Base-by-base conservation (phyloP, 23 tunicate species). In the Corella eumyota region DNA sequence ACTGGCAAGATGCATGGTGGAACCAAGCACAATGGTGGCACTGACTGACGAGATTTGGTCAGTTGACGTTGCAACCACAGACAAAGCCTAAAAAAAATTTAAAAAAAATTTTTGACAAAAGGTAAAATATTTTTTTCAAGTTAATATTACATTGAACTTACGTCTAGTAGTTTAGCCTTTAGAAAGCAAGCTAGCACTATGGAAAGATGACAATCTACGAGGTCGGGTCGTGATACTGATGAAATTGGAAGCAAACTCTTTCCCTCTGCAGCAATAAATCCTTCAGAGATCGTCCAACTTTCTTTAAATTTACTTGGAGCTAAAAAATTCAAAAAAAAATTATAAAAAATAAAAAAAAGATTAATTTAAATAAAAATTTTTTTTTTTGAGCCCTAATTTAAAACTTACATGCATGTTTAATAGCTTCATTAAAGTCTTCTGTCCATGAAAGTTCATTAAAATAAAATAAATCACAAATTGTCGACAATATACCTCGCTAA, bases 191-290 rank as follows among this genome's bases (percentile, higher is more conserved):
- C 65, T 17, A 85, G 71, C 28, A 85, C 36, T 30, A 85, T 61
- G 24, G 95, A 70, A 36, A 85, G 64, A 58, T 85, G 81, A 61
- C 84, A 77, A 40, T 77, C 69, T 1, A 75, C 76, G n/a, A 85
- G 74, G 36, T 85, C 83, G 30, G 79, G 78, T 6, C 95, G 65
- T 6, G 69, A 69, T 21, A 69, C 67, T 37, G 56, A 38, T 30
- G 60, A 37, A 22, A 66, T 60, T 15, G 78, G 79, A 23, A 85
- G 64, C 19, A 77, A 36, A 24, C 53, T 30, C 64, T 85, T 77
- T 52, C 69, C 83, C 45, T 85, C 95, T 9, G 81, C 85, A 35
- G 61, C 95, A 51, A 85, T 75, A 70, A 85, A 85, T 4, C 66
- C 70, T 47, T 85, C 81, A 17, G 78, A 48, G 2, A 75, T 28